phyloP scores from a whole-genome alignment of 2,113 vertebrate species.

The Sturnus vulgaris region DNA sequence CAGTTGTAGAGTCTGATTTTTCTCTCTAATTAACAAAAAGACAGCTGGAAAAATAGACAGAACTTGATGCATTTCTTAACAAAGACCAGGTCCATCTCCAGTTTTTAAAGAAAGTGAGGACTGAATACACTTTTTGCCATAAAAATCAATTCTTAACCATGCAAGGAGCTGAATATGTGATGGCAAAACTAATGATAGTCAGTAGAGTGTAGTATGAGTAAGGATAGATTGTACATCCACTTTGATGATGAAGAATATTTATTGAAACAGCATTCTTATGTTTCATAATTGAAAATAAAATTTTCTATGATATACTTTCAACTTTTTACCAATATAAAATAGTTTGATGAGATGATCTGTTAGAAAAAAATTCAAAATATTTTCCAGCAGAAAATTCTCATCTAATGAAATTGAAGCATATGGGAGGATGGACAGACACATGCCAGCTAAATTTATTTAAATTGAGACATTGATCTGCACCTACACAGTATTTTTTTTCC shows the following conservation, averaged over 20 bases:
- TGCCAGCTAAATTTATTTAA: neutral
- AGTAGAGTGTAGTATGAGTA: neutral
- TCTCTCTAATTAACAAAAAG: neutral
- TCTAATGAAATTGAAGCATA: neutral
- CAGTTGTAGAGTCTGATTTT: neutral
- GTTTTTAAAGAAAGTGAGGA: neutral
- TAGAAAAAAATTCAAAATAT: neutral
- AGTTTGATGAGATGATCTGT: neutral
- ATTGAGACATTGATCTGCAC: neutral
- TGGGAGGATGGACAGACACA: neutral
- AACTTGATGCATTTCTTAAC: neutral
- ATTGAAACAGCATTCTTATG: neutral
- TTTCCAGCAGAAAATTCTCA: neutral
- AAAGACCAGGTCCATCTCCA: neutral
- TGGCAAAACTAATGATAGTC: neutral
- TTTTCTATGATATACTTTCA: neutral
- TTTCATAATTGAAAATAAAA: neutral
- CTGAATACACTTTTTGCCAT: neutral
- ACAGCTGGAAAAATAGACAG: neutral
- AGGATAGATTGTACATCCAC: neutral
- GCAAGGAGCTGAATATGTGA: neutral
- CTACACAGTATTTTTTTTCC: neutral
- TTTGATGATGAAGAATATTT: neutral
- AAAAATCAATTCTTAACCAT: neutral
- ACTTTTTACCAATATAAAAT: neutral